Percentiles rank a stretch among this genome's conserved stretches.
Evolutionary conservation across 2,113 vertebrate genomes (phyloP).

Genomic region (Alethe diademata): DNA sequence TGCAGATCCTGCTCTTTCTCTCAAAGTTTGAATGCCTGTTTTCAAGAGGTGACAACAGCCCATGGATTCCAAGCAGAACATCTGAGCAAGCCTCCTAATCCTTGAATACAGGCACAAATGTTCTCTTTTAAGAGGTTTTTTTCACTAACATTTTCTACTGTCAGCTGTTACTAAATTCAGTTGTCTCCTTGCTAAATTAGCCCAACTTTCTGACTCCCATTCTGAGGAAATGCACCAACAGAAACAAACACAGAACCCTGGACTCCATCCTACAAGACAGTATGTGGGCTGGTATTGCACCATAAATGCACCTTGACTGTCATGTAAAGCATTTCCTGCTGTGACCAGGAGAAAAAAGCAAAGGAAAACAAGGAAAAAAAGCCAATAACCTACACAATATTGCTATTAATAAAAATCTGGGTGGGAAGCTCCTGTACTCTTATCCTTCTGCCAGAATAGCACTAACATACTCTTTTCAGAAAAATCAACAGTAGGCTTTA

Average conservation of each 20-base stretch:
- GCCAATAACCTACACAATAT: background rate
- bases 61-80: background rate
- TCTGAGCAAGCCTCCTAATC: background rate
- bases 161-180: background rate
- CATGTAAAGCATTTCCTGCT: background rate
- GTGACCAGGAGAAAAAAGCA: background rate
- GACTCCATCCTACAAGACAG: accelerated
- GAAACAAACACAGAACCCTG: background rate
- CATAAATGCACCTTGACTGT: background rate
- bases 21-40: background rate
- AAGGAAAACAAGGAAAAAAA: background rate
- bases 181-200: background rate
- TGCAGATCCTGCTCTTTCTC: background rate
- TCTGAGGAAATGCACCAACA: background rate
- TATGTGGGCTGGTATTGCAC: background rate
- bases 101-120: background rate
- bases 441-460: background rate
- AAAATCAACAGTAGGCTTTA: constrained; percentile 47
- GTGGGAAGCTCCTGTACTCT: background rate
- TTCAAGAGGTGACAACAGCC: background rate
- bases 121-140: background rate
- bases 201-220: background rate
- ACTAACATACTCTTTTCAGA: background rate
- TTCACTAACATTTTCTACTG: background rate
- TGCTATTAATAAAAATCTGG: background rate